phyloP scores from a whole-genome alignment of 2,888 invertebrate genomes.

The Pelosia muscerda region DNA sequence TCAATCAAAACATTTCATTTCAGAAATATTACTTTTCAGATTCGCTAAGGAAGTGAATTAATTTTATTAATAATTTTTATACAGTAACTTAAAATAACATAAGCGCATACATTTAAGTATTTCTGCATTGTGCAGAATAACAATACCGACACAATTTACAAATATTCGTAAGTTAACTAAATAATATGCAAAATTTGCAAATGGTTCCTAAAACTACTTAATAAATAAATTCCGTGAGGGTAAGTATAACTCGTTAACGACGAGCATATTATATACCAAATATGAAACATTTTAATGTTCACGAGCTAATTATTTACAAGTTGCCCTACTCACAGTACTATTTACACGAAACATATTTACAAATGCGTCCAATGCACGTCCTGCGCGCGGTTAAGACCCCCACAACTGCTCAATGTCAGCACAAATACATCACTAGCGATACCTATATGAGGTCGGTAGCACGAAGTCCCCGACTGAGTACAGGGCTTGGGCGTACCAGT shows the following conservation, averaged over 20 bases:
- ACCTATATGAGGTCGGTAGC: constrained; percentile 87
- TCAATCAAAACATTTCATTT: constrained; percentile 63
- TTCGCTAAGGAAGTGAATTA: constrained; percentile 69
- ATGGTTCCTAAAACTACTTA: constrained; percentile 75
- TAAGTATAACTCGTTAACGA: constrained; percentile 63
- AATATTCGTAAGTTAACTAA: constrained; percentile 76
- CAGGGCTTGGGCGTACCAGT: constrained; percentile 95
- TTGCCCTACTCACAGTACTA: constrained; percentile 66
- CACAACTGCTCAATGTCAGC: constrained; percentile 50
- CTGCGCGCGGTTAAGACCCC: constrained; percentile 69
- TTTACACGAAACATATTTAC: constrained; percentile 79
- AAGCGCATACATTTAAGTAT: constrained; percentile 87
- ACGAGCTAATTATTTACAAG: constrained; percentile 70
- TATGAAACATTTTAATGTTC: constrained; percentile 66
- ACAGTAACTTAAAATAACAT: constrained; percentile 81
- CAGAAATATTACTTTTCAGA: constrained; percentile 65
- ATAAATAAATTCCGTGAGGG: constrained; percentile 79
- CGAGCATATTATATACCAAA: constrained; percentile 60
- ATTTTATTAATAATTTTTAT: constrained; percentile 70
- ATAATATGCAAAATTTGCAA: constrained; percentile 77
- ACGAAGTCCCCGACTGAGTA: constrained; percentile 91
- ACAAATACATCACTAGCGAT: constrained; percentile 66
- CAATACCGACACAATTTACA: constrained; percentile 87
- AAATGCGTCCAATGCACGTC: constrained; percentile 72
- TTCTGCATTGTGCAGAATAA: constrained; percentile 87